Base-by-base conservation (phyloP, 1,140 invertebrate genomes). In the Heliothis subflexa region DNA sequence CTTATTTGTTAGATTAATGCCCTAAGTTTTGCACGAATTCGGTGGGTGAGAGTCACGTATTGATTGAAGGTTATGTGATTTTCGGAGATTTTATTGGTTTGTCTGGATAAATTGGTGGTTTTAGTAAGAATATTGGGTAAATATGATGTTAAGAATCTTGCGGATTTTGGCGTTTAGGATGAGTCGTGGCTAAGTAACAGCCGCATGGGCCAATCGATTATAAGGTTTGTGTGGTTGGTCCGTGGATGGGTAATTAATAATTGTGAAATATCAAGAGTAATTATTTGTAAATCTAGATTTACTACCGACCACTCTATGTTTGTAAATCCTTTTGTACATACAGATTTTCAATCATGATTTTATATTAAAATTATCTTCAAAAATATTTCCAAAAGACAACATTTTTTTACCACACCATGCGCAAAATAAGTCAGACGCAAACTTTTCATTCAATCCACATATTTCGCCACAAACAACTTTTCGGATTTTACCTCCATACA, bases 1-100 rank as follows among this genome's bases (percentile, higher is more conserved):
- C 59, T 75, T 62, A 75, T 75, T 75, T 62, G 73, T 75, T 75
- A 64, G 59, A 75, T 62, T 75, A 75, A 75, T 62, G 47, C 49
- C 47, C 28, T 28, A 75, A 64, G 57, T 75, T 75, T 40, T 13
- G 57, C 25, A 28, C 47, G 49, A 64, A 62, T 62, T 75, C 72
- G 45, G 45, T 71, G 70, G 14, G 55, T 74, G 10, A n/a, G 47
- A 75, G 57, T 62, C 57, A 75, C 72, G 57, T 75, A 75, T 49
- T 62, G 72, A 75, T 75, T 59, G 71, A 73, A 59, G 28, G 54
- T 73, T 73, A 73, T 73, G 52, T 73, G 71, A 73, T 73, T 73
- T 73, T 73, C 52, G 45, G 54, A 18, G 54, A 73, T 57, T 73
- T 59, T 59, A 73, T 73, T 57, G 33, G 71, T 73, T 45, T 11